Percentiles rank a stretch among this genome's conserved stretches.
These are phyloP conservation scores for Allobates femoralis DNA, from an alignment of 2,797 vertebrate species.

Conservation along the genomic window DNA sequence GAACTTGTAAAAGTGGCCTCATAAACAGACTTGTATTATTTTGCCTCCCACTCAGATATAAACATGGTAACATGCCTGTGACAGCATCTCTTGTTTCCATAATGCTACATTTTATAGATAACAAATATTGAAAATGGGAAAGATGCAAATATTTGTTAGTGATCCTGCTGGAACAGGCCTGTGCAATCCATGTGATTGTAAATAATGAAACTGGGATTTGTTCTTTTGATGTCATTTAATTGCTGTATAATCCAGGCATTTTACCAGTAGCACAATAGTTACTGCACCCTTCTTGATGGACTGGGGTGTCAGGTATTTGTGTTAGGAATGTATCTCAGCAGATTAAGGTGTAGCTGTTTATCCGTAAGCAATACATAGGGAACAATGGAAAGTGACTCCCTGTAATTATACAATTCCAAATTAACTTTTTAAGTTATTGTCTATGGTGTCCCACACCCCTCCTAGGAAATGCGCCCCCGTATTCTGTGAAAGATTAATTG, in stretches of 20 bases:
- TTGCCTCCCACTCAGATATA: background rate
- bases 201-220: slow-evolving; percentile 27
- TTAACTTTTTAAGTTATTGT: background rate
- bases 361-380: slow-evolving; percentile 10
- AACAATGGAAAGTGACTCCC: slow-evolving; percentile 31
- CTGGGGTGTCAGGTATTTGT: slow-evolving; percentile 15
- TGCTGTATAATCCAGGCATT: slow-evolving; percentile 13
- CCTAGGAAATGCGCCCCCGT: background rate
- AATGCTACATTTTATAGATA: slow-evolving; percentile 29
- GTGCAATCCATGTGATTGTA: background rate
- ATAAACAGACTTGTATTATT: background rate
- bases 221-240: slow-evolving; percentile 28
- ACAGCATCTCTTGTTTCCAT: background rate
- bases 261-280: slow-evolving; percentile 17
- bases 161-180: slow-evolving; percentile 6
- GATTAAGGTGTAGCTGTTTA: slow-evolving; percentile 39
- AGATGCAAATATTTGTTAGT: slow-evolving; percentile 17
- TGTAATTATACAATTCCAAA: background rate
- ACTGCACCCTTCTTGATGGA: slow-evolving; percentile 37
- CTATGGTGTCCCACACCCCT: background rate
- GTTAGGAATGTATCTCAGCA: background rate
- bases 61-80: slow-evolving; percentile 7
- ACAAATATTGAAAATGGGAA: slow-evolving; percentile 13
- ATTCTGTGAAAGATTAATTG: background rate
- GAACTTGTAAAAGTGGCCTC: too few species aligned